These are phyloP conservation scores for Pseudorectes ferrugineus DNA, from an alignment of 2,113 vertebrate species.

Conservation along the genomic window DNA sequence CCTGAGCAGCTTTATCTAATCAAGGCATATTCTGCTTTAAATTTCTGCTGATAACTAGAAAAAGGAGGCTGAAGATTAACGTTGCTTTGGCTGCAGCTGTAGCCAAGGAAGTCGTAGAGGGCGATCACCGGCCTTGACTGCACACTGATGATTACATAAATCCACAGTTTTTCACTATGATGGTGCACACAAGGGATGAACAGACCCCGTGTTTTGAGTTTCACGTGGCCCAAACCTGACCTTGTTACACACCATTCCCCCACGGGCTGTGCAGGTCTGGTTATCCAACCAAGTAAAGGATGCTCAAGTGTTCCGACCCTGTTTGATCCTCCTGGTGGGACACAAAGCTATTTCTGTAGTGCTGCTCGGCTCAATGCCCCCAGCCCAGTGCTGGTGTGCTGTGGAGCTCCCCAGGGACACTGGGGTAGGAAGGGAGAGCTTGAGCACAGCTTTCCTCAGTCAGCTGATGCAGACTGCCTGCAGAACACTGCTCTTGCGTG, in stretches of 20 bases:
- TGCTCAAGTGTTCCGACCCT: background rate
- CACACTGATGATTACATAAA: background rate
- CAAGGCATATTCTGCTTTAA: background rate
- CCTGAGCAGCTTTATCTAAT: background rate
- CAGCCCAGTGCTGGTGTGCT: background rate
- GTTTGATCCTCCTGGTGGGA: background rate
- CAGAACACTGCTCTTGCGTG: background rate
- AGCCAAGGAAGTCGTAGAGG: background rate
- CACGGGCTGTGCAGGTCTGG: background rate
- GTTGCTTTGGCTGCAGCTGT: background rate
- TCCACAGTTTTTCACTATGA: background rate
- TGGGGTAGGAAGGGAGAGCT: background rate
- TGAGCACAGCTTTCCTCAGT: background rate
- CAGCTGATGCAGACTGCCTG: background rate
- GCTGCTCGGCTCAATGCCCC: background rate
- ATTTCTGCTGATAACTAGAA: background rate
- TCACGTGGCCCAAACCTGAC: background rate
- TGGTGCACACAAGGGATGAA: background rate
- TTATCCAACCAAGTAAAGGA: background rate
- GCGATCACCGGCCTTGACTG: background rate
- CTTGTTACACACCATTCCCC: accelerated
- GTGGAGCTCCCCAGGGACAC: background rate
- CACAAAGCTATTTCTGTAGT: background rate
- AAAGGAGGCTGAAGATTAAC: background rate
- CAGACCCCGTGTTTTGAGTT: background rate